Evolutionary conservation across 2,888 invertebrate genomes (phyloP).

Genomic region (Tenthredo mesomela): DNA sequence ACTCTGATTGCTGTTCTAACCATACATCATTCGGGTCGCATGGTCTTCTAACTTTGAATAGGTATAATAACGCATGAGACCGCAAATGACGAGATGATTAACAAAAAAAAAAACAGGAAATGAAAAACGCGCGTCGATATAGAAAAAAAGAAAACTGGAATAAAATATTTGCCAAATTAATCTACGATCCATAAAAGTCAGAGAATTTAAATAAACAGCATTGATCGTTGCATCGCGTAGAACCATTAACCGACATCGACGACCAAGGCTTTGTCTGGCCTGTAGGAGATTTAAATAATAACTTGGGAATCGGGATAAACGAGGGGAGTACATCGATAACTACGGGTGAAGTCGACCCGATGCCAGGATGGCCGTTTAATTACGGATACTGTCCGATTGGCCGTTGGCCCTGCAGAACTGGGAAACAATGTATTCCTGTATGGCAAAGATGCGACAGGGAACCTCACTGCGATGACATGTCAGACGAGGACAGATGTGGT

Average conservation of each 20-base stretch:
- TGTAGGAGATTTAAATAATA: conserved; percentile 24
- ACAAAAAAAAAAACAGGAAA: neutral
- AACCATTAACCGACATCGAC: neutral
- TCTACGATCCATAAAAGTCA: neutral
- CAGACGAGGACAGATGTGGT: conserved; percentile 82
- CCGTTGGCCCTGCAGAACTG: conserved; percentile 51
- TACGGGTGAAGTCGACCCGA: neutral
- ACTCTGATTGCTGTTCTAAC: neutral
- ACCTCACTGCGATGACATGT: conserved; percentile 81
- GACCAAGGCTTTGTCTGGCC: conserved; percentile 13
- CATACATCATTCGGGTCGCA: neutral
- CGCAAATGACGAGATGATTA: neutral
- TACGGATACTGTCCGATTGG: conserved; percentile 44
- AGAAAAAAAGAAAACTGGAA: neutral
- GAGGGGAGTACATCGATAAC: conserved; percentile 14
- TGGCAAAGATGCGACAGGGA: conserved; percentile 80
- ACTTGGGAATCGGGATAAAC: conserved; percentile 7
- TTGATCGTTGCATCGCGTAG: conserved; percentile 30
- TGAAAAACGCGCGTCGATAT: neutral
- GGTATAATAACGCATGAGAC: conserved; percentile 1
- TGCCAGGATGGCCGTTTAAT: conserved; percentile 36
- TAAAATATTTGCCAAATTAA: neutral
- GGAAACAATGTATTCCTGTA: conserved; percentile 78
- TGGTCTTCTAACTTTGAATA: conserved; percentile 6
- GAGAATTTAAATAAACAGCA: neutral